Evolutionary conservation across 2,888 invertebrate genomes (phyloP).

Genomic region (Mythimna vitellina): DNA sequence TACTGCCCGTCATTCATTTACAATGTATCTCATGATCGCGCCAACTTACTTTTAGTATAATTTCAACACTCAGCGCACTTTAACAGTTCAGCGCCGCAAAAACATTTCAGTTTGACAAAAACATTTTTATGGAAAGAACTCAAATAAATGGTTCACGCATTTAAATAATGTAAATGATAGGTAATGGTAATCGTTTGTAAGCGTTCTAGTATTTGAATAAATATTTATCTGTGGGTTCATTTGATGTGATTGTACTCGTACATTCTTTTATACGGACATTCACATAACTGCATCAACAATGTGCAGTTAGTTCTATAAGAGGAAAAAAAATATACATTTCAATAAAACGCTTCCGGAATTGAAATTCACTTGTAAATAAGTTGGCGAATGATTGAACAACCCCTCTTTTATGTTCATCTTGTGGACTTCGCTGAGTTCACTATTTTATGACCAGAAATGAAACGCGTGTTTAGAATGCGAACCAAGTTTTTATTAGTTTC

Average conservation of each 20-base stretch:
- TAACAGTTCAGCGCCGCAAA: slow-evolving; percentile 6
- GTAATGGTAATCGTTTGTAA: not conserved
- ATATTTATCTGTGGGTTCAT: not conserved
- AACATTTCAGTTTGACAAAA: slow-evolving; percentile 9
- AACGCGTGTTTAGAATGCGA: slow-evolving; percentile 59
- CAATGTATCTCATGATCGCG: slow-evolving; percentile 49
- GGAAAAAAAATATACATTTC: slow-evolving; percentile 51
- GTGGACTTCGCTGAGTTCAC: slow-evolving; percentile 89
- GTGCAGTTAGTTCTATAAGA: slow-evolving; percentile 61
- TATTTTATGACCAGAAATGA: slow-evolving; percentile 74
- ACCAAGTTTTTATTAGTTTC: slow-evolving; percentile 50
- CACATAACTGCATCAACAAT: not conserved
- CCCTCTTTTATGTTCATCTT: slow-evolving; percentile 72
- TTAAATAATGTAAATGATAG: not conserved
- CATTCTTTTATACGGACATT: not conserved
- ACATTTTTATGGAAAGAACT: not conserved
- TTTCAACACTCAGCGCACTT: slow-evolving; percentile 46
- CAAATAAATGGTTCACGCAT: slow-evolving; percentile 12
- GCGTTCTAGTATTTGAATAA: not conserved
- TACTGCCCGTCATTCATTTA: slow-evolving; percentile 78
- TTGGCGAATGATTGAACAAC: slow-evolving; percentile 69
- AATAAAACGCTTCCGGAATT: slow-evolving; percentile 58
- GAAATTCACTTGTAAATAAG: slow-evolving; percentile 67
- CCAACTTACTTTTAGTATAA: slow-evolving; percentile 54
- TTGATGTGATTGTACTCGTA: not conserved